Base-by-base conservation (phyloP, 1,140 invertebrate genomes). In the Leptoteleia sp. region DNA sequence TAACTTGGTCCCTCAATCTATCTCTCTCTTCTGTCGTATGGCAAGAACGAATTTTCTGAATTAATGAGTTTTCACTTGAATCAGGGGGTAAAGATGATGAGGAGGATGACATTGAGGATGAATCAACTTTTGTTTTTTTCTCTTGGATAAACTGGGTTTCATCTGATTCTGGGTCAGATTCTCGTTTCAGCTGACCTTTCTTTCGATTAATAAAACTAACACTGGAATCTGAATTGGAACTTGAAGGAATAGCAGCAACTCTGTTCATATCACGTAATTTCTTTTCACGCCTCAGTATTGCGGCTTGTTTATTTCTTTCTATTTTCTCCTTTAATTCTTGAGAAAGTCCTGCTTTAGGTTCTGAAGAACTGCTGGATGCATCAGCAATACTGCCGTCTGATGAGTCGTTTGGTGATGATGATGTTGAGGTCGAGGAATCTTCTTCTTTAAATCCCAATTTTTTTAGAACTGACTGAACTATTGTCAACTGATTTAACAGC, bases 401-500 rank as follows among this genome's bases (percentile, higher is more conserved):
- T 3, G 47, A 59, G 3, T 47, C 47, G 29, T 22, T 61, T 11
- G 67, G 16, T 8, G 42, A 54, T 6, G 16, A 27, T 11, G n/a
- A 64, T 4, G 5, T 37, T n/a, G 7, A 45, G 11, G 64, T 59
- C 12, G 50, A 80, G 8, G 82, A 71, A 3, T 55, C 54, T 27
- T 40, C 77, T 11, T 84, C 73, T 48, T 79, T 89, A 5, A 67
- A 52, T 0, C 61, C 52, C 1, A 75, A 38, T n/a, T 67, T 35
- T 73, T 82, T 89, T 38, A 83, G 77, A 54, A 85, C 83, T 75
- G 84, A 84, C 75, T 85, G 87, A 29, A 85, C 84, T 64, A 85
- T 85, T 83, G 81, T 86, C n/a, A 86, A 77, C 38, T 85, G 86
- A 45, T 85, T 85, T 59, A 84, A 5, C 1, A 88, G 59, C n/a